Evolutionary conservation across 2,797 vertebrate genomes (phyloP).

Genomic region (Bothrops alternatus): DNA sequence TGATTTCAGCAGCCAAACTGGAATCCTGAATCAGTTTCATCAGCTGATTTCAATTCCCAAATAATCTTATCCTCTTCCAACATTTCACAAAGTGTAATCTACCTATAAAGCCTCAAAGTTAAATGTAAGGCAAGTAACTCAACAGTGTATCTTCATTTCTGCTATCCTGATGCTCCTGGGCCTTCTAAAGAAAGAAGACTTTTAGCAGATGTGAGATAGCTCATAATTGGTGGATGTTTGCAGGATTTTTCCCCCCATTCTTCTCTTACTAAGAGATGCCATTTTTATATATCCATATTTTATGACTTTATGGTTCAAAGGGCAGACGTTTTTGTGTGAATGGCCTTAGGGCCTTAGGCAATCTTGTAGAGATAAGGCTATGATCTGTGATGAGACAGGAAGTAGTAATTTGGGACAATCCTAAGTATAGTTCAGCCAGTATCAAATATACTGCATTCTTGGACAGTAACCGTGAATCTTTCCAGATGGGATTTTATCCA

Average conservation of each 20-base stretch:
- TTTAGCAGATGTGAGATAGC: too few species aligned
- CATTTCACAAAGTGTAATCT: background rate
- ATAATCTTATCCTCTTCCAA: accelerated
- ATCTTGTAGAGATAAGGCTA: background rate
- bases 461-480: too few species aligned
- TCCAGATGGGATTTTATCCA: too few species aligned
- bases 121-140: accelerated
- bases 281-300: background rate
- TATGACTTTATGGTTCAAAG: background rate
- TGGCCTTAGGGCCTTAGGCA: background rate
- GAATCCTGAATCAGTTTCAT: background rate
- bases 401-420: background rate
- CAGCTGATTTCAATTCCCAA: background rate
- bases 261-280: accelerated
- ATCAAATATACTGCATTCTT: too few species aligned
- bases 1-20: constrained; percentile 20
- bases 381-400: background rate
- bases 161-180: background rate
- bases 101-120: accelerated
- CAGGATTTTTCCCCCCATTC: background rate
- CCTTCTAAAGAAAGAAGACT: background rate
- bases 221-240: background rate
- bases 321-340: background rate
- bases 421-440: too few species aligned
- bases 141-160: accelerated